Evolutionary conservation across 1,140 invertebrate species (phyloP).

Genomic region (Halesus radiatus): DNA sequence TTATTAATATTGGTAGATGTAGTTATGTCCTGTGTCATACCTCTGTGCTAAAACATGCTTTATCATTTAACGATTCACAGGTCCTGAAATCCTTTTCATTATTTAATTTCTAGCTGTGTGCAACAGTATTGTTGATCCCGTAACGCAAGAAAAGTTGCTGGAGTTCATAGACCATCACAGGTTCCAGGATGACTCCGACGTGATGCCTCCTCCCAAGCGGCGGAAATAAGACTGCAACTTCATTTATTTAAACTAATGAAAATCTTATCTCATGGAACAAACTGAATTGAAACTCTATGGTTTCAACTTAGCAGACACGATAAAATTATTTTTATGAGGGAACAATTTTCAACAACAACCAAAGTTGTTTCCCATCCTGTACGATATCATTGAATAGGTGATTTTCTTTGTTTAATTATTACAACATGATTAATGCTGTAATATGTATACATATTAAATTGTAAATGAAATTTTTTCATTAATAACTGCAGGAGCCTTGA

Average conservation of each 20-base stretch:
- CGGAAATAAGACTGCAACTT: conserved; percentile 16
- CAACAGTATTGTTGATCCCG: conserved; percentile 81
- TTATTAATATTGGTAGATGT: no score
- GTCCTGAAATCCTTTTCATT: no score
- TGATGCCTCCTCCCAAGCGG: conserved; percentile 74
- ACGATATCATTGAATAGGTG: background rate
- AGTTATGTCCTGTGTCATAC: no score
- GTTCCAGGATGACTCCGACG: conserved; percentile 74
- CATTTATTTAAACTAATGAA: no score
- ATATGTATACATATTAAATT: background rate
- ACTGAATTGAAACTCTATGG: no score
- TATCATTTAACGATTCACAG: no score
- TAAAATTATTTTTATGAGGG: background rate
- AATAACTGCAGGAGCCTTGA: no score
- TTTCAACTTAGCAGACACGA: no score
- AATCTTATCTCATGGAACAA: no score
- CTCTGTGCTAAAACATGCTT: no score
- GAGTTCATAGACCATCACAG: conserved; percentile 78
- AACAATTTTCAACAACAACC: background rate
- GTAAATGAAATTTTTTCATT: conserved; percentile 8
- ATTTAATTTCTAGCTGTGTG: conserved; percentile 74
- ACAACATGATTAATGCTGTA: background rate
- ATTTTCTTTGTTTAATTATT: background rate
- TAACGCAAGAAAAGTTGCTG: conserved; percentile 85
- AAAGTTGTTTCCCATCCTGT: background rate